Conservation (phyloP, 2,888 invertebrate species). For the Synanthedon formicaeformis region DNA sequence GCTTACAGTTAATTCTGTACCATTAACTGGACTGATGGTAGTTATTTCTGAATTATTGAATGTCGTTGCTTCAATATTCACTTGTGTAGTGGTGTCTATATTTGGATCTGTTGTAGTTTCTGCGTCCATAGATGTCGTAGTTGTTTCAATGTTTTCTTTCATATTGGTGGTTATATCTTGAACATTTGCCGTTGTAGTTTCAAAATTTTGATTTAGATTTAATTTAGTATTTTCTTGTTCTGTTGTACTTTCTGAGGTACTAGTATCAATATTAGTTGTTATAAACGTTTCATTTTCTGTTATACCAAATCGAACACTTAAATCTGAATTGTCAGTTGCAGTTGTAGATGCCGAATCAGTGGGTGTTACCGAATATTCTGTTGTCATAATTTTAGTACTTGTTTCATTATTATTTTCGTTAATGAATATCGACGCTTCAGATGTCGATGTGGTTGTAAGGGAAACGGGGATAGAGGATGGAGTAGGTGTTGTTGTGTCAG, state of each 20-base stretch:
- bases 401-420: slow-evolving; percentile 14
- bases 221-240: slow-evolving; percentile 14
- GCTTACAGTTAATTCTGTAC: slow-evolving; percentile 25
- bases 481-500: slow-evolving; percentile 14
- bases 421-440: background rate
- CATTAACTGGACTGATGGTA: slow-evolving; percentile 17
- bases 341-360: slow-evolving; percentile 10
- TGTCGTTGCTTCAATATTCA: slow-evolving; percentile 23
- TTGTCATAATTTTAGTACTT: slow-evolving; percentile 11
- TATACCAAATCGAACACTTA: slow-evolving; percentile 9
- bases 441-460: slow-evolving; percentile 12
- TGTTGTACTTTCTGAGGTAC: slow-evolving; percentile 14
- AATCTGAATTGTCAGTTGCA: slow-evolving; percentile 8
- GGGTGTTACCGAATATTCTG: slow-evolving; percentile 6
- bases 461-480: slow-evolving; percentile 18
- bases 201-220: slow-evolving; percentile 11
- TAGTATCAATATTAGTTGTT: slow-evolving; percentile 1
- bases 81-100: slow-evolving; percentile 18
- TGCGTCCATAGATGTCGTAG: slow-evolving; percentile 15
- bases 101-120: slow-evolving; percentile 8
- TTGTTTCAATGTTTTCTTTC: slow-evolving; percentile 15
- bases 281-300: slow-evolving; percentile 1
- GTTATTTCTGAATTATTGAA: slow-evolving; percentile 19
- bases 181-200: background rate
- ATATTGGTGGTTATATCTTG: background rate